phyloP scores from a whole-genome alignment of 2,888 invertebrate species.

The Philereme vetulata region DNA sequence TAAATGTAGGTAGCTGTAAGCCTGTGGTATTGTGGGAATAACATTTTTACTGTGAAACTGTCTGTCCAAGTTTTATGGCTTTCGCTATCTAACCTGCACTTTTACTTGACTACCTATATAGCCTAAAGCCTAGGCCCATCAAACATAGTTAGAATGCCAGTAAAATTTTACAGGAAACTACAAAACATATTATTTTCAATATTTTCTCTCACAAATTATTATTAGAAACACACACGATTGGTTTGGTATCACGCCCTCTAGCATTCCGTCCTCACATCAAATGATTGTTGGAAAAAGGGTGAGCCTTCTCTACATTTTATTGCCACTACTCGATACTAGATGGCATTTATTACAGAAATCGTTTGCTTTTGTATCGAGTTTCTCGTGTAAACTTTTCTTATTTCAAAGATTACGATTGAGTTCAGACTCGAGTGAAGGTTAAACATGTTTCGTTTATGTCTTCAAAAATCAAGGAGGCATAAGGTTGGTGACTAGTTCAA shows the following conservation, averaged over 20 bases:
- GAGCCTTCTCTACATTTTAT: conserved; percentile 42
- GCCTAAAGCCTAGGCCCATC: too few relatives aligned
- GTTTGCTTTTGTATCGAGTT: too few relatives aligned
- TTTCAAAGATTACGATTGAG: too few relatives aligned
- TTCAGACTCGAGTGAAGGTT: too few relatives aligned
- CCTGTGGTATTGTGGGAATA: conserved; percentile 16
- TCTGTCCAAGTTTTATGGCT: conserved; percentile 1
- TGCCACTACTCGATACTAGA: conserved; percentile 57
- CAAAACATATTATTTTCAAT: not conserved
- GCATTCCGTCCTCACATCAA: conserved; percentile 9
- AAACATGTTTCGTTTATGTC: too few relatives aligned
- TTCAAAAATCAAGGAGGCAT: too few relatives aligned
- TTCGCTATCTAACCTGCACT: not conserved
- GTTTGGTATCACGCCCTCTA: conserved; percentile 32
- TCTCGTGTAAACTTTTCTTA: too few relatives aligned
- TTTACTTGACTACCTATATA: too few relatives aligned
- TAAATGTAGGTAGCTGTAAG: conserved; percentile 22
- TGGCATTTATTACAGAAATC: conserved; percentile 37
- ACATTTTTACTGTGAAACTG: conserved; percentile 1
- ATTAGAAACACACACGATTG: not conserved
- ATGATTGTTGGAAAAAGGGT: conserved; percentile 19
- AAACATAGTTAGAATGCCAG: too few relatives aligned
- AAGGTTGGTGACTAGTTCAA: too few relatives aligned
- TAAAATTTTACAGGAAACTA: not conserved
- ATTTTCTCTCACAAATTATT: not conserved